Evolutionary conservation across 2,888 invertebrate species (phyloP), one percentile per base, ranked within the genome.

Genomic region (Lithophane leautieri): DNA sequence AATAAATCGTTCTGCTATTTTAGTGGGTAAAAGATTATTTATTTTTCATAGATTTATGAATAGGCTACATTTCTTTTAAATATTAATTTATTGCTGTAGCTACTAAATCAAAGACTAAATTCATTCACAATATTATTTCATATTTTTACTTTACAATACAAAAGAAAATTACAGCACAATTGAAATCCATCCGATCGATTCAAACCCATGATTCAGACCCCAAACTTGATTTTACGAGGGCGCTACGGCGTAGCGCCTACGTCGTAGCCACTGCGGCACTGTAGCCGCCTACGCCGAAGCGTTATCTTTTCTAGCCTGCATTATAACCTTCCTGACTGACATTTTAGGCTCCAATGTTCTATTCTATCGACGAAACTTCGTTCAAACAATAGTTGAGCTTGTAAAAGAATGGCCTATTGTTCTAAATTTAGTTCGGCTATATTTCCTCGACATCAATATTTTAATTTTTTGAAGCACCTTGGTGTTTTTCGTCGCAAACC

Each of bases 261-360:
- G 86, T 25, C 85, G 85, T 84, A 84, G 83, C 63, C 34, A 73
- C 65, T 70, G 68, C 70, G 76, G 70, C 74, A 62, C 50, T 69
- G 25, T 85, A 81, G 85, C 25, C 75, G 76, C 67, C 88, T 89
- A 90, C 90, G 85, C 42, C 83, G 89, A 86, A 89, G 89, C 79
- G 47, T 63, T 72, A 73, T 75, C n/a, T 75, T 42, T 71, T 40
- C 58, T 74, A 62, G 70, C 65, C 70, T 76, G 58, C 63, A 42
- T 73, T 70, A 65, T 71, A 66, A 75, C 70, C 75, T 73, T 77
- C 40, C 52, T 50, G 47, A 42, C 52, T 79, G 80, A 42, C 84
- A 84, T 84, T 86, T 86, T 86, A 76, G 63, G 54, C 14, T 78
- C 0, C 50, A 69, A 61, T 34, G 34, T 81, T 79, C 19, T 60